Conservation (phyloP, 2,888 invertebrate genomes). For the Parthenolecanium corni region DNA sequence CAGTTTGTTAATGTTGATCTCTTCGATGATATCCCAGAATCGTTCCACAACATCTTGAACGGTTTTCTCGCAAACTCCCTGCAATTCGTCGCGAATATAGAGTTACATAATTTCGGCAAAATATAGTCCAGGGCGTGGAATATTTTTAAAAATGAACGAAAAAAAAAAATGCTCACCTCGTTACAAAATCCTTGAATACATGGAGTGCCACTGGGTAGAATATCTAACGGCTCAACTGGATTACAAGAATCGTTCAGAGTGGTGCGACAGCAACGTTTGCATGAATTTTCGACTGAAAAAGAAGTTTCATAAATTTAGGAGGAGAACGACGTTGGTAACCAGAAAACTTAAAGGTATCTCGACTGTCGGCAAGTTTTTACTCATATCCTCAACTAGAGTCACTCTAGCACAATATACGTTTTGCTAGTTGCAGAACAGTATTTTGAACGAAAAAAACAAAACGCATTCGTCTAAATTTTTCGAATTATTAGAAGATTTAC, state of each 20-base stretch:
- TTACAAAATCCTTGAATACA: constrained; percentile 96
- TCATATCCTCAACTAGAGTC: no score
- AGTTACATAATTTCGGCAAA: background rate
- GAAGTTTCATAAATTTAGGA: no score
- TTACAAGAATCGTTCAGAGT: constrained; percentile 84
- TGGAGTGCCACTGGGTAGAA: constrained; percentile 83
- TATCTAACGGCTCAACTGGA: constrained; percentile 77
- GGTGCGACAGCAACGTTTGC: constrained; percentile 85
- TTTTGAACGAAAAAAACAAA: no score
- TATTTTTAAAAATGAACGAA: background rate
- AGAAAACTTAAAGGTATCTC: background rate
- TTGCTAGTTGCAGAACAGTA: no score
- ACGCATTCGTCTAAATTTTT: no score
- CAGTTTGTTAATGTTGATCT: constrained; percentile 87
- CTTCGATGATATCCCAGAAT: constrained; percentile 95
- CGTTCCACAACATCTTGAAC: constrained; percentile 90
- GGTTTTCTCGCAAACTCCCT: constrained; percentile 90
- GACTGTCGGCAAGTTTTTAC: background rate
- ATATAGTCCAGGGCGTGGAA: background rate
- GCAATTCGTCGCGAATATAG: constrained; percentile 33
- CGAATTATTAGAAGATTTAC: no score
- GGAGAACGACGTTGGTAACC: constrained; percentile 5
- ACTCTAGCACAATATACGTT: no score
- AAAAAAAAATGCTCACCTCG: constrained; percentile 47
- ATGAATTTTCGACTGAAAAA: constrained; percentile 74